Evolutionary conservation across 1,140 invertebrate genomes (phyloP), one percentile per base, ranked within the genome.

Genomic region (Drosophila nigromelanica): DNA sequence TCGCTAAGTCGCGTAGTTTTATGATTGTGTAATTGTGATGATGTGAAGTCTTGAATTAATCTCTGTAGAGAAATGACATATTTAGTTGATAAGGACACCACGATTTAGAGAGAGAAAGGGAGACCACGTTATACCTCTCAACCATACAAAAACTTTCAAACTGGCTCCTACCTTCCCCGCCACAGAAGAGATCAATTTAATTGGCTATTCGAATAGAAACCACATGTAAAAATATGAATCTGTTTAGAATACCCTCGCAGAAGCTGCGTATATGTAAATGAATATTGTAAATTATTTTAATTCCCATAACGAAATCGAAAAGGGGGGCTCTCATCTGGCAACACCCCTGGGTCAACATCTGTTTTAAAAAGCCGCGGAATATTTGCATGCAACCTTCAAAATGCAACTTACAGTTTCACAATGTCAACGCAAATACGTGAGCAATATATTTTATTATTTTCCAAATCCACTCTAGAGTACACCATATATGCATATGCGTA

Each of bases 201-300:
- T 87, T 89, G 83, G 83, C 83, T 82, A 89, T 67, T 78, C 73
- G 73, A 75, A 78, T 75, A 72, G 56, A 62, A 47, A 63, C 24
- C 35, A 37, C 45, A 55, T 70, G 42, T 68, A 60, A 68, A 45
- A 42, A 27, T 10, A 68, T 55, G 62, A 73, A 66, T 66, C 45
- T 70, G 47, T n/a, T n/a, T n/a, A n/a, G n/a, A n/a, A n/a, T n/a
- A n/a, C n/a, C n/a, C n/a, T n/a, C n/a, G n/a, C n/a, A n/a, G n/a
- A n/a, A n/a, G n/a, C n/a, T n/a, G n/a, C n/a, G n/a, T 45, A 55
- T 43, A 82, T 63, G 62, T 69, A 78, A 55, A 69, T 67, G 35
- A 70, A 71, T 77, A 71, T 81, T 69, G 70, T 87, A 86, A 70
- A 78, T 55, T 87, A 62, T 76, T 82, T 87, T 71, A n/a, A n/a